A percentile compares a stretch with the other conserved stretches of the same genome.
These are phyloP conservation scores for Dynastes hyllus DNA, from an alignment of 2,888 invertebrate genomes.

Conservation along the genomic window DNA sequence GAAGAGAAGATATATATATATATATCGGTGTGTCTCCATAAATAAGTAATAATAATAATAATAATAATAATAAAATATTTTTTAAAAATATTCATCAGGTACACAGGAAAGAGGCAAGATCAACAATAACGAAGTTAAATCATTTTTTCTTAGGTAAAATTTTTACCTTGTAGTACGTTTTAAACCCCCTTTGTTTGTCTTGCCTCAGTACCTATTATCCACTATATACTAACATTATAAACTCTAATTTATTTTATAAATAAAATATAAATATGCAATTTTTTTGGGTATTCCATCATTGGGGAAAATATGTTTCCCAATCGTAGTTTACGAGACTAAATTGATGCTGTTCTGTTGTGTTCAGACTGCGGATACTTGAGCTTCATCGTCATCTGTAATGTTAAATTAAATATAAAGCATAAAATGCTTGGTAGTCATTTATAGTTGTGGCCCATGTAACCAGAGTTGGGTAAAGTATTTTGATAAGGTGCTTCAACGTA, in stretches of 20 bases:
- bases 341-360: conserved; percentile 33
- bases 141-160: too few species aligned
- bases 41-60: neutral
- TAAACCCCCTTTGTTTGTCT: conserved; percentile 7
- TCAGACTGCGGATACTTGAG: conserved; percentile 79
- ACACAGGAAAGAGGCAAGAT: conserved; percentile 52
- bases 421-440: too few species aligned
- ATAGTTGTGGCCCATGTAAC: too few species aligned
- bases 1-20: too few species aligned
- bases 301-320: conserved; percentile 31
- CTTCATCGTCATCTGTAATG: conserved; percentile 77
- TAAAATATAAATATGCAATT: too few species aligned
- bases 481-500: too few species aligned
- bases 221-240: neutral
- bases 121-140: too few species aligned
- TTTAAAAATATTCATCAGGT: conserved; percentile 52
- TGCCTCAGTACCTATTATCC: conserved; percentile 53
- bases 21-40: neutral
- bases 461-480: too few species aligned
- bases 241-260: too few species aligned
- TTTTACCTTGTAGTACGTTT: too few species aligned
- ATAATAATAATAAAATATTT: conserved; percentile 7
- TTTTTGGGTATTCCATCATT: too few species aligned
- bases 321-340: conserved; percentile 4
- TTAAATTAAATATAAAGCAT: conserved; percentile 4